Conservation (phyloP, 2,113 vertebrate genomes). For the Toxostoma redivivum region DNA sequence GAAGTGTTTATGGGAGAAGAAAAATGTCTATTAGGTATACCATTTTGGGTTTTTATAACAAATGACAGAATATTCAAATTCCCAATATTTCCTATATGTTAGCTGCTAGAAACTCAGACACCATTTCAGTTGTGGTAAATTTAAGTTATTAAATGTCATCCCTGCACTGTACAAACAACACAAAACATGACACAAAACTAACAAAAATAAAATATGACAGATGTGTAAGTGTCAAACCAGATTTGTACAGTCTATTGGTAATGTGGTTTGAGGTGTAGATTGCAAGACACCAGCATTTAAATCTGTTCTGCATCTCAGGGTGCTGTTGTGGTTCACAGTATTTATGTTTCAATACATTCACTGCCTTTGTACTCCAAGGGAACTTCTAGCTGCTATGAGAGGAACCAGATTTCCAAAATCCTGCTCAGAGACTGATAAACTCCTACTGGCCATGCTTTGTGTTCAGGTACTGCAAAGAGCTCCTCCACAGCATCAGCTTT, state of each 20-base stretch:
- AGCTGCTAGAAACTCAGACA: background rate
- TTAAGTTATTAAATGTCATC: background rate
- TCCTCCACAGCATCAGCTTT: background rate
- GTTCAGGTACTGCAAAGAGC: background rate
- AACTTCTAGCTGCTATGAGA: background rate
- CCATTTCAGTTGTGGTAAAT: background rate
- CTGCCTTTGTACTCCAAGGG: background rate
- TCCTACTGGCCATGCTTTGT: background rate
- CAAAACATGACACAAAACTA: background rate
- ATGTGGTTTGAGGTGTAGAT: background rate
- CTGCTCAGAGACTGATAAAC: background rate
- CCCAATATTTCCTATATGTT: background rate
- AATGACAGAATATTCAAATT: background rate
- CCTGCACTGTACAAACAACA: background rate
- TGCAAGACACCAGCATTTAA: background rate
- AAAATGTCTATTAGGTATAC: background rate
- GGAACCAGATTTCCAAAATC: background rate
- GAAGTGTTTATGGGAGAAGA: background rate
- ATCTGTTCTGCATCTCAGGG: background rate
- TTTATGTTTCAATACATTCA: background rate
- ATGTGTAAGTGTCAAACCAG: background rate
- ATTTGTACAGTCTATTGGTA: background rate
- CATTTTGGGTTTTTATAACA: background rate
- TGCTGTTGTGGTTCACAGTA: background rate
- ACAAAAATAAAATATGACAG: background rate